Evolutionary conservation across 2,888 invertebrate species (phyloP).

Genomic region (Phragmatobia fuliginosa): DNA sequence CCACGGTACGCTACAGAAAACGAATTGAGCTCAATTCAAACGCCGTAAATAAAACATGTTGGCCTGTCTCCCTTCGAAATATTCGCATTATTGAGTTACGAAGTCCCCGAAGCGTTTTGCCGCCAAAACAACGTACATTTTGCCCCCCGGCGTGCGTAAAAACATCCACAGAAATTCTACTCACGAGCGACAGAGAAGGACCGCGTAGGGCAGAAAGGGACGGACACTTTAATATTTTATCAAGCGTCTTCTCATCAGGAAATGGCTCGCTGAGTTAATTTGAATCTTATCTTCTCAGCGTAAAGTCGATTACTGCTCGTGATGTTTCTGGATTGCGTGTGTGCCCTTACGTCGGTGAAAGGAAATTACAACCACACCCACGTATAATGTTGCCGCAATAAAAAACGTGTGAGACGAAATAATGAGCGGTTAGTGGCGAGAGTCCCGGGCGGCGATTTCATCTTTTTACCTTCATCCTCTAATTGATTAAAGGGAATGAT

Average conservation of each 20-base stretch:
- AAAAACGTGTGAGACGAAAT: conserved; percentile 87
- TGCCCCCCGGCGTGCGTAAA: conserved; percentile 86
- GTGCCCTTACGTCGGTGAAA: conserved; percentile 87
- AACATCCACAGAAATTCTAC: conserved; percentile 77
- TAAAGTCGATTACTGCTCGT: conserved; percentile 59
- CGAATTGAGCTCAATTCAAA: conserved; percentile 80
- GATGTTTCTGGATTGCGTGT: conserved; percentile 75
- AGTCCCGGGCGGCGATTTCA: conserved; percentile 71
- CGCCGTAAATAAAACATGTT: conserved; percentile 86
- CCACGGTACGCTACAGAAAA: conserved; percentile 65
- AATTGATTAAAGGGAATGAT: conserved; percentile 80
- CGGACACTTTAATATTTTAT: conserved; percentile 84
- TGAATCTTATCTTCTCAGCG: conserved; percentile 19
- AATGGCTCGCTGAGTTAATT: conserved; percentile 46
- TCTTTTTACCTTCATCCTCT: conserved; percentile 73
- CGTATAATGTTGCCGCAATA: conserved; percentile 86
- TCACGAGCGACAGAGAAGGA: conserved; percentile 71
- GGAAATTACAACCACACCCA: conserved; percentile 87
- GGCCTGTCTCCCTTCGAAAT: conserved; percentile 77
- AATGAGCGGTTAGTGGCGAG: conserved; percentile 86
- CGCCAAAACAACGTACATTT: conserved; percentile 86
- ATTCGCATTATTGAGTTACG: conserved; percentile 85
- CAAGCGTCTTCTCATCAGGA: conserved; percentile 82
- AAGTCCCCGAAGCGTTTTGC: conserved; percentile 85
- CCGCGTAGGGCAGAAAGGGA: conserved; percentile 77